phyloP scores from a whole-genome alignment of 2,797 vertebrate species.

The Galaxias olidus region DNA sequence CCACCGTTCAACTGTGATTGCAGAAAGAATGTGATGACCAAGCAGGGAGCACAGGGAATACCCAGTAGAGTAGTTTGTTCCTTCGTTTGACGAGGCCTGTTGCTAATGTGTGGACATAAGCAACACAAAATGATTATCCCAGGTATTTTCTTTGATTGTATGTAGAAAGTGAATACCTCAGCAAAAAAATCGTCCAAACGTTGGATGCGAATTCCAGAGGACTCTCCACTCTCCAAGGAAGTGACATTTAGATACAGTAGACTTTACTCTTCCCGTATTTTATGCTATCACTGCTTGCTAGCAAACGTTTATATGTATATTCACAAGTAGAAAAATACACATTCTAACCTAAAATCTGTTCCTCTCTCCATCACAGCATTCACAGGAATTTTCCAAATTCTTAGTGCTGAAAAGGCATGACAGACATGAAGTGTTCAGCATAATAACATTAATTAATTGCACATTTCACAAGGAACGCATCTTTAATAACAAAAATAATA shows the following conservation, averaged over 20 bases:
- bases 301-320: too few species aligned
- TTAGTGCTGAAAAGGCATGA: conserved; percentile 26
- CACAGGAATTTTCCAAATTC: neutral
- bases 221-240: neutral
- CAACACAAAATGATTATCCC: conserved; percentile 33
- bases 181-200: conserved; percentile 7
- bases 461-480: conserved; percentile 32
- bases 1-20: conserved; percentile 14
- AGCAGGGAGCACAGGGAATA: conserved; percentile 12
- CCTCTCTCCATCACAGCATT: too few species aligned
- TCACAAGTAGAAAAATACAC: too few species aligned
- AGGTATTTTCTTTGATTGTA: conserved; percentile 31
- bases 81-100: conserved; percentile 10
- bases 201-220: conserved; percentile 38
- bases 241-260: neutral
- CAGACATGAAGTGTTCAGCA: conserved; percentile 19
- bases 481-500: conserved; percentile 32
- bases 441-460: conserved; percentile 27
- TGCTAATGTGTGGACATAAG: conserved; percentile 18
- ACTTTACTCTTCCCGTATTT: too few species aligned
- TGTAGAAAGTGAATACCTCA: conserved; percentile 27
- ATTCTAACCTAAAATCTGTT: too few species aligned
- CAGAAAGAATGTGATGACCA: conserved; percentile 13
- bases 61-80: conserved; percentile 19
- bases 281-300: too few species aligned